These are phyloP conservation scores for Diploptera punctata DNA, from an alignment of 2,888 invertebrate species.

Conservation along the genomic window DNA sequence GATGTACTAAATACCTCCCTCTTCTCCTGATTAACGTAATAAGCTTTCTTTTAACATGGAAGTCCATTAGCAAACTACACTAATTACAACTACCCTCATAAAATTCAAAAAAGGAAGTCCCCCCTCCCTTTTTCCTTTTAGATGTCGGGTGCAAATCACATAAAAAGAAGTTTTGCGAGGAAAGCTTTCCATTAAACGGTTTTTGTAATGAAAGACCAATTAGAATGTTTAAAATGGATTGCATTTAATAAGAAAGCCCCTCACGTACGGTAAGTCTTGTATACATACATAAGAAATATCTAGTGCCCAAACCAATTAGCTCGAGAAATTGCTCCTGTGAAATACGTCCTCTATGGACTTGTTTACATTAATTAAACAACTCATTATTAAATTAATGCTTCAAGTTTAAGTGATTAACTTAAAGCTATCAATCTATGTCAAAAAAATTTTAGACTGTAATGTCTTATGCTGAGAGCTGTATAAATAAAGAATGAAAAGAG, in stretches of 20 bases:
- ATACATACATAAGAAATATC: background rate
- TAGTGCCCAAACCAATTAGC: slow-evolving; percentile 13
- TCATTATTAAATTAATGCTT: background rate
- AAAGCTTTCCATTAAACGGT: slow-evolving; percentile 19
- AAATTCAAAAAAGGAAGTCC: too few species aligned
- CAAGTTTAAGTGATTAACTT: background rate
- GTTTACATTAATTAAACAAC: background rate
- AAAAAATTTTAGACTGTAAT: too few species aligned
- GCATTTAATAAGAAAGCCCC: background rate
- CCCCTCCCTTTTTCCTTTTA: background rate
- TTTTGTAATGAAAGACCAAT: slow-evolving; percentile 3
- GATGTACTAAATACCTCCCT: slow-evolving; percentile 1
- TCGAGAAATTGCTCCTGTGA: background rate
- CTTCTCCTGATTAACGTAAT: slow-evolving; percentile 3
- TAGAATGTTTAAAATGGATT: slow-evolving; percentile 7
- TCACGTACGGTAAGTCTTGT: background rate
- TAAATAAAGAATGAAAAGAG: too few species aligned
- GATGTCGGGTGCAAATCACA: slow-evolving; percentile 18
- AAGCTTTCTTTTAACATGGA: background rate
- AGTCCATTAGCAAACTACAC: slow-evolving; percentile 8
- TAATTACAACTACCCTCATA: slow-evolving; percentile 11
- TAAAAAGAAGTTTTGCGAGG: background rate
- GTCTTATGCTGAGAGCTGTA: too few species aligned
- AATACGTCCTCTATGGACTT: too few species aligned
- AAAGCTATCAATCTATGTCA: background rate